Conservation (phyloP, 2,113 vertebrate genomes). For the Callaeas wilsoni region DNA sequence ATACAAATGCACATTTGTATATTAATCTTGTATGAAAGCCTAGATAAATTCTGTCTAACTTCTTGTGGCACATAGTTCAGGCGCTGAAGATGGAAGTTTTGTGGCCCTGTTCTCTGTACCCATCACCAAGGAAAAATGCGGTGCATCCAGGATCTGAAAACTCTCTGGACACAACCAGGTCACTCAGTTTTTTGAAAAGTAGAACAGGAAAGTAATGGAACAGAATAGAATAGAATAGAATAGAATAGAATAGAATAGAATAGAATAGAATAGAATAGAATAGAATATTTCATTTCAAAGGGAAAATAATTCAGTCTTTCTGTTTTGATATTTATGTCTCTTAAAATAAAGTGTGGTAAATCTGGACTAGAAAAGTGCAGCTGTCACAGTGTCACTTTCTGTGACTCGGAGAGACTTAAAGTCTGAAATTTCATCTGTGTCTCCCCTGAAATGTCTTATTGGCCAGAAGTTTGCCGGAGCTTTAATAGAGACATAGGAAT, state of each 20-base stretch:
- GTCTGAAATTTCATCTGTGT: background rate
- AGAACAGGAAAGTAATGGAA: background rate
- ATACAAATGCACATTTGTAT: background rate
- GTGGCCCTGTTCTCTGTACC: background rate
- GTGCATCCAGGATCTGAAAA: background rate
- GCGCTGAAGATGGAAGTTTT: background rate
- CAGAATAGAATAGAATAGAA: background rate
- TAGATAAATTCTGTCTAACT: background rate
- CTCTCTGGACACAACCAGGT: background rate
- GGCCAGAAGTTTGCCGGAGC: background rate
- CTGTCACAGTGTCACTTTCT: background rate
- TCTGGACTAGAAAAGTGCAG: background rate
- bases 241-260: rapidly evolving
- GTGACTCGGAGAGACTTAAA: background rate
- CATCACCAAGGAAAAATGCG: background rate
- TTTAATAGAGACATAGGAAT: background rate
- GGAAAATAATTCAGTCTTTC: background rate
- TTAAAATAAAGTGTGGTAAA: background rate
- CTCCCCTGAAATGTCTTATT: background rate
- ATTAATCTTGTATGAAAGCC: background rate
- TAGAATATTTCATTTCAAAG: background rate
- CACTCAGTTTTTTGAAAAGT: background rate
- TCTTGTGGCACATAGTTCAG: background rate
- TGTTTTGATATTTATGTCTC: background rate
- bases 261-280: background rate